These are phyloP conservation scores for Myotis findleyi DNA, from an alignment of 2,797 vertebrate genomes.

Conservation along the genomic window DNA sequence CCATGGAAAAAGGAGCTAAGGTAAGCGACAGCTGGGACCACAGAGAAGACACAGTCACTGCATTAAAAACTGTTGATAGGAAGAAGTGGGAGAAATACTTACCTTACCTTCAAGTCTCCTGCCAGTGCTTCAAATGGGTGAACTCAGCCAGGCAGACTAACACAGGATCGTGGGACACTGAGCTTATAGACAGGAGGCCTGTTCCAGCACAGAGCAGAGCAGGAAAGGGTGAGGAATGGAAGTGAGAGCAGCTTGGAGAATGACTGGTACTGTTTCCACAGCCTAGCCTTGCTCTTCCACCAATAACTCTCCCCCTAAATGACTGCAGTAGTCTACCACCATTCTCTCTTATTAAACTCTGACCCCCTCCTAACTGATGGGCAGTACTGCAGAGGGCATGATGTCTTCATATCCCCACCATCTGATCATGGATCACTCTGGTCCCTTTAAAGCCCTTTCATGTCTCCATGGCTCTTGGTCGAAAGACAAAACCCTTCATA, in stretches of 20 bases:
- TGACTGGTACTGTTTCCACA: not conserved
- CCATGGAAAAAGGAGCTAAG: not conserved
- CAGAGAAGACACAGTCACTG: accelerated
- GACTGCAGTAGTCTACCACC: accelerated
- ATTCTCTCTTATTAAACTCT: not conserved
- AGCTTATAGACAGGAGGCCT: not conserved
- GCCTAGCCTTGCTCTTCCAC: not conserved
- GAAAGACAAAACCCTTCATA: not conserved
- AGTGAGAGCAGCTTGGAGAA: not conserved
- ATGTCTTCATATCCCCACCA: not conserved
- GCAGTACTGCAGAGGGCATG: not conserved
- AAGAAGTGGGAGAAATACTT: not conserved
- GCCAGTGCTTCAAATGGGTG: accelerated
- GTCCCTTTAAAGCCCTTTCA: not conserved
- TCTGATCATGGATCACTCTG: not conserved
- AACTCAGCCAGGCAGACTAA: accelerated
- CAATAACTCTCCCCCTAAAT: too few species aligned
- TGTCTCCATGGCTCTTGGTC: not conserved
- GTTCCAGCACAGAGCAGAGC: not conserved
- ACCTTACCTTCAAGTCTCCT: not conserved
- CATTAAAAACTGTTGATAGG: not conserved
- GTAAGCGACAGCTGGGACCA: not conserved
- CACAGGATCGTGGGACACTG: not conserved
- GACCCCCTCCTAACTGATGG: not conserved
- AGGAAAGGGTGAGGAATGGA: too few species aligned